Evolutionary conservation across 1,140 invertebrate species (phyloP).

Genomic region (Heliothis subflexa): DNA sequence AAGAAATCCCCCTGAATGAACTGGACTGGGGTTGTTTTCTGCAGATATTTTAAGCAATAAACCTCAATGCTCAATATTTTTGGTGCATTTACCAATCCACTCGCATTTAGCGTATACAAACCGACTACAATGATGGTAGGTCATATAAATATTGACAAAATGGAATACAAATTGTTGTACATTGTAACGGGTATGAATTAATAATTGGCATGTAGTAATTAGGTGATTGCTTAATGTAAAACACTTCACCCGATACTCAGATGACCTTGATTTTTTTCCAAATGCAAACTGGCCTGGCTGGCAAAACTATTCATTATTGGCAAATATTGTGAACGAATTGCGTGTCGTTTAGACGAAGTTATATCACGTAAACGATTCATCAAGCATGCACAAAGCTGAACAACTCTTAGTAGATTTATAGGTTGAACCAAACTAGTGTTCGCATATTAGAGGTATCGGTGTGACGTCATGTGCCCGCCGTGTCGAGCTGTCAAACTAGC

Average conservation of each 20-base stretch:
- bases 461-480: conserved; percentile 41
- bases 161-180: no score
- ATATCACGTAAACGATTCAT: background rate
- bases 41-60: background rate
- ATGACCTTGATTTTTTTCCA: no score
- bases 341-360: no score
- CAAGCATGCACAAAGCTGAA: background rate
- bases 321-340: no score
- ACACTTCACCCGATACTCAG: no score
- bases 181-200: no score
- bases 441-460: conserved; percentile 33
- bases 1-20: background rate
- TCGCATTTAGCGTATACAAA: background rate
- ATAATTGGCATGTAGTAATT: no score
- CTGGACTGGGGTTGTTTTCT: background rate
- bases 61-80: background rate
- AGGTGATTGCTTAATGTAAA: no score
- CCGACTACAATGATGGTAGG: no score
- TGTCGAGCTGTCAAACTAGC: conserved; percentile 53
- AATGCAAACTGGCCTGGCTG: no score
- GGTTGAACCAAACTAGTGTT: conserved; percentile 32
- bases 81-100: background rate
- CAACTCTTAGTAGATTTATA: background rate
- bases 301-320: no score
- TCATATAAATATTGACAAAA: no score